These are phyloP conservation scores for Nasonia vitripennis DNA, from an alignment of 1,140 invertebrate genomes.

Conservation along the genomic window DNA sequence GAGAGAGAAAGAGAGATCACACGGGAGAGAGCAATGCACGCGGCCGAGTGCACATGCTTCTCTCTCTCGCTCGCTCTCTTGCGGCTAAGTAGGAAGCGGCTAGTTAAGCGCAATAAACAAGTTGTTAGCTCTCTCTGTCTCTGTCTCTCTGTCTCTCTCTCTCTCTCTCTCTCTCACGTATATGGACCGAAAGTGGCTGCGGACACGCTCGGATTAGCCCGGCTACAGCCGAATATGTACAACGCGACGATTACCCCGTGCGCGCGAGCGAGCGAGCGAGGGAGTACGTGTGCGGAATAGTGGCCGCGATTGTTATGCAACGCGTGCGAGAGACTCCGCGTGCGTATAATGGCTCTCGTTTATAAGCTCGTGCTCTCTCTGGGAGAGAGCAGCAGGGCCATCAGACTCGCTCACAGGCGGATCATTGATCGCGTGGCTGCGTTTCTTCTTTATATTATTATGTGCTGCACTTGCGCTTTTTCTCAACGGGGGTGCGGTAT, in stretches of 20 bases:
- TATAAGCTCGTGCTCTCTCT: background rate
- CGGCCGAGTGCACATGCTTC: background rate
- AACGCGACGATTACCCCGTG: slow-evolving; percentile 30
- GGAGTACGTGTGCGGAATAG: slow-evolving; percentile 22
- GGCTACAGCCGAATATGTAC: background rate
- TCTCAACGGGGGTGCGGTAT: background rate
- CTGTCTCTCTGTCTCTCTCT: background rate
- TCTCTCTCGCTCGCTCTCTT: background rate
- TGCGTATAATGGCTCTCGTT: background rate
- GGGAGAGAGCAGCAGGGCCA: background rate
- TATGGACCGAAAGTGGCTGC: background rate
- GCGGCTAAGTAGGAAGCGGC: slow-evolving; percentile 65
- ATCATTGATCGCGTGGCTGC: background rate
- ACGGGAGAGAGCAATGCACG: slow-evolving; percentile 17
- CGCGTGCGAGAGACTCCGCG: background rate
- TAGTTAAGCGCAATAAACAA: slow-evolving; percentile 70
- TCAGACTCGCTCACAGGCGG: background rate
- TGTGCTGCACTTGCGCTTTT: background rate
- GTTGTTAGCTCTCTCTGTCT: slow-evolving; percentile 42
- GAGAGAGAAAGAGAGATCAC: background rate
- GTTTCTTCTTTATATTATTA: background rate
- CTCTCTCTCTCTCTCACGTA: background rate
- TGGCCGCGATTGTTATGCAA: slow-evolving; percentile 45
- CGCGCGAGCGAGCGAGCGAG: background rate
- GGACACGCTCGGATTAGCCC: slow-evolving; percentile 26